A percentile compares a stretch with the other conserved stretches of the same genome.
These are phyloP conservation scores for Enoplosus armatus DNA, from an alignment of 2,797 vertebrate species.

Conservation along the genomic window DNA sequence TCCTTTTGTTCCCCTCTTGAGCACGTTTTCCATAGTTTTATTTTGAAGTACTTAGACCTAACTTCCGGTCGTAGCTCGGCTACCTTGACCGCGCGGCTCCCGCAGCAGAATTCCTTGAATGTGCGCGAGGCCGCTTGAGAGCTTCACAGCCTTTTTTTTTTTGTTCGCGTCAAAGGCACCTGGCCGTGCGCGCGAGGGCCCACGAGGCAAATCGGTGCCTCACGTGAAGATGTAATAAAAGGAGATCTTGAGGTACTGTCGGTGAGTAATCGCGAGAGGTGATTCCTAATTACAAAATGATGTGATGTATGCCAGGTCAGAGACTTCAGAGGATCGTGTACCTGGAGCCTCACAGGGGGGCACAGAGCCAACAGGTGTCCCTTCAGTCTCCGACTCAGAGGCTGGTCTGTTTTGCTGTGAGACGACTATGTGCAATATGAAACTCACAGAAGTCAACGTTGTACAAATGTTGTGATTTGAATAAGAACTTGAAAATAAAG, in stretches of 20 bases:
- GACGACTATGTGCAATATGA: background rate
- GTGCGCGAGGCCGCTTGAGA: conserved; percentile 4
- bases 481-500: background rate
- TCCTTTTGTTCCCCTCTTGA: background rate
- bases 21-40: background rate
- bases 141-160: background rate
- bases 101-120: conserved; percentile 47
- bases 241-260: background rate
- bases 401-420: background rate
- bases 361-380: background rate
- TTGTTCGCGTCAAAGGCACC: background rate
- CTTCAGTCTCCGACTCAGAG: background rate
- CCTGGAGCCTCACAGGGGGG: background rate
- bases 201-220: conserved; percentile 1
- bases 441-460: no score
- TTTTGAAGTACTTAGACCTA: background rate
- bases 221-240: background rate
- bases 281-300: background rate
- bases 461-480: background rate
- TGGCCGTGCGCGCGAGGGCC: background rate
- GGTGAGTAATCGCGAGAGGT: background rate
- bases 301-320: background rate
- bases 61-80: conserved; percentile 5
- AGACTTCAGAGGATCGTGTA: background rate
- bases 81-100: background rate